Conservation (phyloP, 2,113 vertebrate genomes). For the Piprites chloris region DNA sequence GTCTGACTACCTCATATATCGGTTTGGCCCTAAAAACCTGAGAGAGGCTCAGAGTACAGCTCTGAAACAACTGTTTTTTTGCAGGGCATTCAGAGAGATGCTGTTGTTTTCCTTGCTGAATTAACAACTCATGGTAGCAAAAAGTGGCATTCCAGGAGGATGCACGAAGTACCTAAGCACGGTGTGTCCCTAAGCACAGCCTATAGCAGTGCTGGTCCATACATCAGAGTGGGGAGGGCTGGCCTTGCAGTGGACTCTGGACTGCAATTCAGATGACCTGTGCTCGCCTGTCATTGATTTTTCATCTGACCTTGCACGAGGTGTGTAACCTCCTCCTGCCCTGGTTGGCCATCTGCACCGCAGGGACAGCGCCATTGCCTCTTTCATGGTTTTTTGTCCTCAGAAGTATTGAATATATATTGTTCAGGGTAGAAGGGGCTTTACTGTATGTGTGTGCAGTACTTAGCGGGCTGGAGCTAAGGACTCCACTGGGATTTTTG, state of each 20-base stretch:
- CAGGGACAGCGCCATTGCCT: not conserved
- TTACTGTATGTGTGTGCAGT: not conserved
- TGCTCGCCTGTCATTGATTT: not conserved
- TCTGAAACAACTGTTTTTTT: accelerated
- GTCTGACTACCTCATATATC: accelerated
- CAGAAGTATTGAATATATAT: not conserved
- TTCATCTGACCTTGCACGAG: not conserved
- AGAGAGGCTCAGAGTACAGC: not conserved
- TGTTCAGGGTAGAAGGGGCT: conserved; percentile 1
- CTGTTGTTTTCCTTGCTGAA: not conserved
- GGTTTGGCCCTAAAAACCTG: not conserved
- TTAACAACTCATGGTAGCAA: accelerated
- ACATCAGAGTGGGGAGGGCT: not conserved
- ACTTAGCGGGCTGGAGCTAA: not conserved
- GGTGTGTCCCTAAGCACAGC: not conserved
- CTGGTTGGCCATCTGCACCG: not conserved
- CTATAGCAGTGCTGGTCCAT: not conserved
- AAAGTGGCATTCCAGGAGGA: not conserved
- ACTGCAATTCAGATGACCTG: conserved; percentile 6
- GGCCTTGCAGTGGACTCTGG: not conserved
- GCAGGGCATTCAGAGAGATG: not conserved
- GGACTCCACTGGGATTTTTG: conserved; percentile 10
- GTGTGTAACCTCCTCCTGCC: not conserved
- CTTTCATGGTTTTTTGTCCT: conserved; percentile 34
- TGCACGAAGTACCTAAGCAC: accelerated